A percentile compares a stretch with the other conserved stretches of the same genome.
phyloP scores from a whole-genome alignment of 2,797 vertebrate species.

The Carduelis carduelis region DNA sequence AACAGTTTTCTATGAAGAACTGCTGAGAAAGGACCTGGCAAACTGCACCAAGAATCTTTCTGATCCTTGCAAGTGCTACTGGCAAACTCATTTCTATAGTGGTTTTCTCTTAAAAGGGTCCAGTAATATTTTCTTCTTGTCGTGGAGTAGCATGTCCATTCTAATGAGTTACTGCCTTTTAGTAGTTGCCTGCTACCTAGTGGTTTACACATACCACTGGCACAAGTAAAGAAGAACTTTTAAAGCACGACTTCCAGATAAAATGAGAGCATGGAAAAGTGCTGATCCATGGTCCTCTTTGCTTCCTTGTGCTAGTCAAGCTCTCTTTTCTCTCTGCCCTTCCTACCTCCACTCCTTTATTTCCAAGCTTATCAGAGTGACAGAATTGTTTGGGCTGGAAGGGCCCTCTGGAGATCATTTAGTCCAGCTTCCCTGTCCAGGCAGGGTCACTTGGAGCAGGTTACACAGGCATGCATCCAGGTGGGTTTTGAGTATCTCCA shows the following conservation, averaged over 20 bases:
- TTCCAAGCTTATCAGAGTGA: background rate
- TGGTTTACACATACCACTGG: conserved; percentile 1
- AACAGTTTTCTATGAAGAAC: background rate
- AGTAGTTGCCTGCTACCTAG: background rate
- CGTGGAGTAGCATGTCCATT: background rate
- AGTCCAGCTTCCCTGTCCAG: background rate
- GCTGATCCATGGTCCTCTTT: background rate
- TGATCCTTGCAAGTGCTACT: conserved; percentile 1
- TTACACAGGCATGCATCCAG: background rate
- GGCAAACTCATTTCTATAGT: background rate
- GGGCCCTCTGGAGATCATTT: background rate
- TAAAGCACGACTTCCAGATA: background rate
- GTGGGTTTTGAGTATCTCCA: background rate
- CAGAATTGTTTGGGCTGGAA: background rate
- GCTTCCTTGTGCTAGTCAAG: background rate
- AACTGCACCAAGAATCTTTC: background rate
- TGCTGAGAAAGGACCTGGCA: conserved; percentile 9
- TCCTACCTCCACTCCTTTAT: background rate
- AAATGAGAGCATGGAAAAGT: background rate
- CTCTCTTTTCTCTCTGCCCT: background rate
- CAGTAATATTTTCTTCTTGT: background rate
- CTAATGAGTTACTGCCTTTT: background rate
- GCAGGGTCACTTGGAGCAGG: background rate
- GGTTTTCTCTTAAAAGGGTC: conserved; percentile 21
- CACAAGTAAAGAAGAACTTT: background rate